These are phyloP conservation scores for Pelmatolapia mariae DNA, from an alignment of 2,113 vertebrate genomes.

Conservation along the genomic window DNA sequence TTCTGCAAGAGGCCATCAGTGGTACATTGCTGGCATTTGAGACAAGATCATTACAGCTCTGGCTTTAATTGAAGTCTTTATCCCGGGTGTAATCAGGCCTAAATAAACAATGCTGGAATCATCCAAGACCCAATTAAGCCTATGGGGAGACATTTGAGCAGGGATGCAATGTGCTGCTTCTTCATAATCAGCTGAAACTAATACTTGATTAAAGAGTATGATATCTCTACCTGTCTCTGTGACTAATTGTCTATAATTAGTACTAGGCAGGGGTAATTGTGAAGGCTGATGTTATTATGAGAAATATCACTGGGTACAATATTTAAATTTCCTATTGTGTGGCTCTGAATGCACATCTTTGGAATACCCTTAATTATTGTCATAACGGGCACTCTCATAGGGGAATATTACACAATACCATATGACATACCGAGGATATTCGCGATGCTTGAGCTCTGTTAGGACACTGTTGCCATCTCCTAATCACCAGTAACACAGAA, in stretches of 20 bases:
- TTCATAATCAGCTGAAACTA: conserved; percentile 57
- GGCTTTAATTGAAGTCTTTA: conserved; percentile 61
- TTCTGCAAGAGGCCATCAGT: conserved; percentile 38
- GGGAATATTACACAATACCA: conserved; percentile 7
- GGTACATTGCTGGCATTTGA: conserved; percentile 50
- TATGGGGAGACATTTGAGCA: conserved; percentile 22
- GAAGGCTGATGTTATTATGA: conserved; percentile 37
- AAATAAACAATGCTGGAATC: conserved; percentile 59
- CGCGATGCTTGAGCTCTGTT: background rate
- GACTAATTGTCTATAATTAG: conserved; percentile 60
- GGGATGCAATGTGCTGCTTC: conserved; percentile 30
- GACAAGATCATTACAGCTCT: conserved; percentile 61
- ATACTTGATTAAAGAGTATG: conserved; percentile 47
- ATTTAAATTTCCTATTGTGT: conserved; percentile 26
- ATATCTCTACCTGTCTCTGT: conserved; percentile 46
- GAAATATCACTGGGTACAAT: conserved; percentile 21
- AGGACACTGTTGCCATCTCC: background rate
- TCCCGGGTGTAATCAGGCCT: conserved; percentile 66
- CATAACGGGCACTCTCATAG: conserved; percentile 5
- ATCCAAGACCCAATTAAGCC: conserved; percentile 56
- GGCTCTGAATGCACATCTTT: background rate
- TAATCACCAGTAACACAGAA: conserved; percentile 9
- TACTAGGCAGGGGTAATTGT: conserved; percentile 47
- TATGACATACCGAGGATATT: background rate
- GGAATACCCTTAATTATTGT: conserved; percentile 26